These are phyloP conservation scores for Tineola bisselliella DNA, from an alignment of 2,888 invertebrate genomes.

Conservation along the genomic window DNA sequence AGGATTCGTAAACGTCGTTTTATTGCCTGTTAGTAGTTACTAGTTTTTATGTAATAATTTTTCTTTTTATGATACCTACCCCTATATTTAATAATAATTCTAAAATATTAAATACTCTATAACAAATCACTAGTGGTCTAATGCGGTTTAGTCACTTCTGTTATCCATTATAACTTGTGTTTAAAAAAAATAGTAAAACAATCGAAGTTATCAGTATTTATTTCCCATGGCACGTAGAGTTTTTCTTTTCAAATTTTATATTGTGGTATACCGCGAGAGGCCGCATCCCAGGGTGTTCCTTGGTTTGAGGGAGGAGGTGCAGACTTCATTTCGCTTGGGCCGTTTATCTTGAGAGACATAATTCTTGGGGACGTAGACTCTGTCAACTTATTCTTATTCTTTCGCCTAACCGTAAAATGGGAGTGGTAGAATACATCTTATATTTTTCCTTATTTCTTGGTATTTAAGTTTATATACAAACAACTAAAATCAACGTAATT, in stretches of 20 bases:
- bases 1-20: neutral
- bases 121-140: too few species aligned
- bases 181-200: too few species aligned
- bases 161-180: too few species aligned
- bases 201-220: neutral
- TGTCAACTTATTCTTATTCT: constrained; percentile 70
- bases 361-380: constrained; percentile 67
- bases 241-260: constrained; percentile 65
- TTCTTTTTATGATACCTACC: neutral
- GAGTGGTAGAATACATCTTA: constrained; percentile 1
- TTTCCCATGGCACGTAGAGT: constrained; percentile 19
- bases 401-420: constrained; percentile 62
- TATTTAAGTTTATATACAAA: neutral
- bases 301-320: constrained; percentile 40
- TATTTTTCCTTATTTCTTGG: neutral
- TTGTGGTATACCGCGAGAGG: constrained; percentile 47
- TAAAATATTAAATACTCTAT: too few species aligned
- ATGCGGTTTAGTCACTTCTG: too few species aligned
- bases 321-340: constrained; percentile 78
- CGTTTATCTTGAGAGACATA: constrained; percentile 78
- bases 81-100: too few species aligned
- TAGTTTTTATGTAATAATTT: neutral
- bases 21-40: neutral
- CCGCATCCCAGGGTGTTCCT: constrained; percentile 25
- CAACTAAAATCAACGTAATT: too few species aligned